Evolutionary conservation across 2,113 vertebrate species (phyloP).

Genomic region (Rhinolophus sinicus): DNA sequence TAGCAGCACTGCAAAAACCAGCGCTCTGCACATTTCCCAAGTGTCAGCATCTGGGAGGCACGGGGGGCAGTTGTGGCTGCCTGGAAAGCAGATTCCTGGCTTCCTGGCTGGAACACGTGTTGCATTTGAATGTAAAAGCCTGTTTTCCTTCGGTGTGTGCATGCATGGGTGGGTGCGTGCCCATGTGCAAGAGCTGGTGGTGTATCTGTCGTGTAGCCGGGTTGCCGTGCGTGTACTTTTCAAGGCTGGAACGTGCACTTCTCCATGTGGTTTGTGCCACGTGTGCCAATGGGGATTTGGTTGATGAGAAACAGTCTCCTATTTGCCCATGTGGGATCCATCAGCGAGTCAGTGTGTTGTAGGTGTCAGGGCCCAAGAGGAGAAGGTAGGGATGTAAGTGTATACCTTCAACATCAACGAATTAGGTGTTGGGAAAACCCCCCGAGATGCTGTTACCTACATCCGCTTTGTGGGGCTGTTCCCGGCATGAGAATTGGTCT

Average conservation of each 20-base stretch:
- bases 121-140: background rate
- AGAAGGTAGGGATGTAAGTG: background rate
- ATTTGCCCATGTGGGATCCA: background rate
- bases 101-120: background rate
- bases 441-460: background rate
- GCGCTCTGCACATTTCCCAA: fast-evolving
- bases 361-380: background rate
- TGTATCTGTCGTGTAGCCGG: background rate
- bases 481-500: background rate
- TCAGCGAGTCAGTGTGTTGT: background rate
- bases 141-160: background rate
- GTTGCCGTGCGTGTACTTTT: background rate
- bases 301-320: background rate
- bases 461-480: background rate
- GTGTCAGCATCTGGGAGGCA: background rate
- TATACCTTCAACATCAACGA: background rate
- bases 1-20: fast-evolving
- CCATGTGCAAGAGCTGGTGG: background rate
- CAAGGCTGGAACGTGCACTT: background rate
- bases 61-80: background rate
- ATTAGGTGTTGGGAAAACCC: background rate
- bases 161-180: fast-evolving
- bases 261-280: background rate
- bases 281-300: background rate
- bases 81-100: background rate